phyloP scores from a whole-genome alignment of 2,797 vertebrate species.

The Chrysocyon brachyurus region DNA sequence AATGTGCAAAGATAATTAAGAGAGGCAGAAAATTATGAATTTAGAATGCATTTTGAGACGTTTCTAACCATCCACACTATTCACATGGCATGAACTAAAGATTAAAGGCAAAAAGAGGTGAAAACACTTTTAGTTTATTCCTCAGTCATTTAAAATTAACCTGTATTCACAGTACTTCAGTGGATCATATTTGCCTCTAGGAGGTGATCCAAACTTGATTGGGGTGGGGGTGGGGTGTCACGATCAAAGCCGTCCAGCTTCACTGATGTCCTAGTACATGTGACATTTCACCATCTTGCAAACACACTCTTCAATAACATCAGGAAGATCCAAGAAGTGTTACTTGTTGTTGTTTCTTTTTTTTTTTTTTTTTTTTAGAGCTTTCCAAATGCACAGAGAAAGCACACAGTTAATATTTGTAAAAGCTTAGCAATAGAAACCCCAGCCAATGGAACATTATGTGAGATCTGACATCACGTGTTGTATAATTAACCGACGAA shows the following conservation, averaged over 20 bases:
- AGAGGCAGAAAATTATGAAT: conserved; percentile 76
- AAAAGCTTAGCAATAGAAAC: conserved; percentile 67
- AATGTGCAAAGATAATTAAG: conserved; percentile 83
- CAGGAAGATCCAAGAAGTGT: conserved; percentile 50
- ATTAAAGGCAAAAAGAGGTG: conserved; percentile 30
- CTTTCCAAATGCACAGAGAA: conserved; percentile 61
- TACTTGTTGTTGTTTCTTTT: not conserved
- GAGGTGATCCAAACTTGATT: conserved; percentile 50
- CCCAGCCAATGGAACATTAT: conserved; percentile 53
- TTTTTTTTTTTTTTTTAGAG: not conserved
- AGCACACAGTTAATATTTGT: conserved; percentile 48
- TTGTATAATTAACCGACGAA: conserved; percentile 68
- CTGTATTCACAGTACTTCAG: not conserved
- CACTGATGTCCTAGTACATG: conserved; percentile 51
- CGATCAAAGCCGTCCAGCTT: conserved; percentile 19
- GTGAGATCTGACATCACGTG: conserved; percentile 63
- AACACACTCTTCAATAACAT: not conserved
- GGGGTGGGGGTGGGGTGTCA: not conserved
- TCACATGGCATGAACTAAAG: conserved; percentile 72
- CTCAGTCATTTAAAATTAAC: conserved; percentile 63
- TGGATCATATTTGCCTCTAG: not conserved
- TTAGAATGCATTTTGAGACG: conserved; percentile 77
- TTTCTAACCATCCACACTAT: conserved; percentile 45
- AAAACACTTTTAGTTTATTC: not conserved
- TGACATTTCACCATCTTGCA: conserved; percentile 59